Evolutionary conservation across 2,888 invertebrate species (phyloP).

Genomic region (Geotrupes spiniger): DNA sequence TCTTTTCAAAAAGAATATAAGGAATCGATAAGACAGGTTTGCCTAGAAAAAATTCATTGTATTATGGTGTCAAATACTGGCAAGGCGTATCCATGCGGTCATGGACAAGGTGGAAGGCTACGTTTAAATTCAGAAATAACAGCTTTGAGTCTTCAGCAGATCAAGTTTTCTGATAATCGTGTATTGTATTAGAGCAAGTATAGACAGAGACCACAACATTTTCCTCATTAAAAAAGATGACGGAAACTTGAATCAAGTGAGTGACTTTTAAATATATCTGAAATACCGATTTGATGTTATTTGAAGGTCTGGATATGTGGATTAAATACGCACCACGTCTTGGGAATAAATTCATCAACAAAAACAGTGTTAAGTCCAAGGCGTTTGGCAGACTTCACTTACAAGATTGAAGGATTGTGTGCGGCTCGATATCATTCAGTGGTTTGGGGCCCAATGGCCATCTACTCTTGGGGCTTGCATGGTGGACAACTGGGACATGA

Average conservation of each 20-base stretch:
- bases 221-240: conserved; percentile 61
- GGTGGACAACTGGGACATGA: conserved; percentile 77
- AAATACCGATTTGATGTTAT: conserved; percentile 11
- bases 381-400: conserved; percentile 44
- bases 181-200: conserved; percentile 54
- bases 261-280: conserved; percentile 10
- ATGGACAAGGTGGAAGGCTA: conserved; percentile 73
- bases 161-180: conserved; percentile 44
- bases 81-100: conserved; percentile 73
- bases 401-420: conserved; percentile 56
- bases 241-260: conserved; percentile 51
- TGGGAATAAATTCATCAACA: conserved; percentile 59
- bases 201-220: conserved; percentile 67
- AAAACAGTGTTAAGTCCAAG: conserved; percentile 51
- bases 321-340: conserved; percentile 62
- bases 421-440: conserved; percentile 73
- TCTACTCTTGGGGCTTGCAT: conserved; percentile 81
- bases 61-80: conserved; percentile 61
- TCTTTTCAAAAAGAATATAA: conserved; percentile 60
- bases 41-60: conserved; percentile 73
- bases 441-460: conserved; percentile 58
- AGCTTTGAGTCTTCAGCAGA: conserved; percentile 54
- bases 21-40: conserved; percentile 56
- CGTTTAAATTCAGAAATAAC: conserved; percentile 64
- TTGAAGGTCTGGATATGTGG: conserved; percentile 60